Conservation (phyloP, 2,113 vertebrate genomes). For the Bufo gargarizans region DNA sequence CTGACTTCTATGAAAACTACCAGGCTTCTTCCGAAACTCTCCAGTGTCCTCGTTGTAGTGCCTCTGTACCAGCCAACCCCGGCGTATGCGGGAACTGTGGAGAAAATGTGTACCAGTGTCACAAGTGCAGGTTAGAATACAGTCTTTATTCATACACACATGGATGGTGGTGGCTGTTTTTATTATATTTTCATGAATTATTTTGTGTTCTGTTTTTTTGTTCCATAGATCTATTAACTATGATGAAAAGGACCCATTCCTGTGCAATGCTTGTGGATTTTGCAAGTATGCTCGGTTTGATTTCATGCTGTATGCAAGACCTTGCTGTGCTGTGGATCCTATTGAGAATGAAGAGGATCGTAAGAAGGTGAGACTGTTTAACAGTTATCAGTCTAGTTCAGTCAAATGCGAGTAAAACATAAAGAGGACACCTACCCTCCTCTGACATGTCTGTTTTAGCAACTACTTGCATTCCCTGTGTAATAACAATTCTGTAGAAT, state of each 20-base stretch:
- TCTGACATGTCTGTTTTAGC: too few species aligned
- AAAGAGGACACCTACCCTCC: too few species aligned
- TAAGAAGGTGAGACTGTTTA: constrained; percentile 83
- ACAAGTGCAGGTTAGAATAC: constrained; percentile 90
- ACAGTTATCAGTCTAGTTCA: not conserved
- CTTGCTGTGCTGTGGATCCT: constrained; percentile 97
- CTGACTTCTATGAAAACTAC: constrained; percentile 98
- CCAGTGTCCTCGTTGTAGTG: constrained; percentile 96
- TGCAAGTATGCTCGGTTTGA: constrained; percentile 99
- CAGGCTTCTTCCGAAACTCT: constrained; percentile 96
- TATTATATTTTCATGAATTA: too few species aligned
- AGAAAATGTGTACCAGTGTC: constrained; percentile 97
- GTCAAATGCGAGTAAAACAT: not conserved
- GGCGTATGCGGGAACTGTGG: constrained; percentile 98
- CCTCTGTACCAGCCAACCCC: constrained; percentile 94
- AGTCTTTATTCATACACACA: too few species aligned
- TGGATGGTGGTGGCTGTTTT: too few species aligned
- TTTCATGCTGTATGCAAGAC: constrained; percentile 97
- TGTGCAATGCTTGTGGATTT: constrained; percentile 98
- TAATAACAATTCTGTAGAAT: too few species aligned
- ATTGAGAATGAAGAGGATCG: constrained; percentile 98
- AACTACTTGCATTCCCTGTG: too few species aligned
- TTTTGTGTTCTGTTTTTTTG: not conserved
- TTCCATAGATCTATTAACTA: constrained; percentile 93
- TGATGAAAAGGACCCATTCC: constrained; percentile 97